phyloP scores from a whole-genome alignment of 1,140 invertebrate genomes.

The Micrasema minimum region DNA sequence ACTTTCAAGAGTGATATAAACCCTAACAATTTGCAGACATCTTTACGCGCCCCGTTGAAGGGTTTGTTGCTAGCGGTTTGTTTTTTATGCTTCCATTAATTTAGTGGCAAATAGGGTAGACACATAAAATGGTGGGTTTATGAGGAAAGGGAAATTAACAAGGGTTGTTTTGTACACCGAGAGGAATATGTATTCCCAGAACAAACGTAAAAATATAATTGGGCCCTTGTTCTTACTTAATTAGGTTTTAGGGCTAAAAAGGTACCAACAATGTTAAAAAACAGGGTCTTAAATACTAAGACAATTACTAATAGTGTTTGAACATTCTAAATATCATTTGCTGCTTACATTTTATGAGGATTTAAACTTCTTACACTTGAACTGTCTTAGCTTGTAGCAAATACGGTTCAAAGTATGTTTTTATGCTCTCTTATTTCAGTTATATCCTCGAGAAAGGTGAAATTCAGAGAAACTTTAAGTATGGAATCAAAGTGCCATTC shows the following conservation, averaged over 20 bases:
- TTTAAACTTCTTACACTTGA: too few species aligned
- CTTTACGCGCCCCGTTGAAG: conserved; percentile 1
- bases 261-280: background rate
- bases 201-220: conserved; percentile 16
- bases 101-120: conserved; percentile 4
- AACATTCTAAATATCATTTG: too few species aligned
- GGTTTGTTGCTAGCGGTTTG: background rate
- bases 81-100: conserved; percentile 32
- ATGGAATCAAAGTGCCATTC: too few species aligned
- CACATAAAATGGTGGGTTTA: conserved; percentile 11
- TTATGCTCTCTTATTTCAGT: too few species aligned
- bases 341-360: too few species aligned
- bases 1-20: conserved; percentile 35
- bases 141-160: conserved; percentile 21
- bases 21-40: conserved; percentile 10
- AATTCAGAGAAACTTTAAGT: too few species aligned
- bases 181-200: background rate
- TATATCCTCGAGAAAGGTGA: too few species aligned
- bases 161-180: background rate
- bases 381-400: too few species aligned
- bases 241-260: conserved; percentile 4
- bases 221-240: conserved; percentile 6
- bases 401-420: too few species aligned
- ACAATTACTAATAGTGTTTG: background rate
- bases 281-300: background rate